Evolutionary conservation across 2,888 invertebrate genomes (phyloP), one percentile per base, ranked within the genome.

Genomic region (Mythimna albipuncta): DNA sequence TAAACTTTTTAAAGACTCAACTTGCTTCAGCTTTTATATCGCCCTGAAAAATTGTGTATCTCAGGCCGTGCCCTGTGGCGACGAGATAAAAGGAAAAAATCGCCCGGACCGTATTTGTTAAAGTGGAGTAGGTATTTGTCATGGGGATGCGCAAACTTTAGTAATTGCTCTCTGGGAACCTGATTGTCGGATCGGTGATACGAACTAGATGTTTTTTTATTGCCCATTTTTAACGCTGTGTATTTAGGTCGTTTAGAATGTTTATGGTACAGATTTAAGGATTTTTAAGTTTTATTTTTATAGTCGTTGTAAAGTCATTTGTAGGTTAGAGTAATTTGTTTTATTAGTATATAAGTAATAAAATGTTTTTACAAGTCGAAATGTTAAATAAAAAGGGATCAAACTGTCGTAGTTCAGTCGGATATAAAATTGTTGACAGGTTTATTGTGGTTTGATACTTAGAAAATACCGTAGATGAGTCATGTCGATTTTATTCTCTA

Each of bases 1-100:
- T 96, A 95, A 95, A 96, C 95, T 96, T 96, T 86, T 96, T 95
- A 96, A 96, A 95, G 95, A 96, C 95, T 95, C 93, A 92, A 94
- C 91, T 94, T 92, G 90, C 89, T 89, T 87, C 88, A 88, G 88
- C 89, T 90, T 89, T 89, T 93, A 95, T 95, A 95, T 95, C 95
- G 92, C 89, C 88, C 91, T 95, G 95, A 96, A 96, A 96, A 95
- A 96, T 95, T 95, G 95, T 96, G 93, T 96, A 95, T 94, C 95
- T 92, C 79, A 64, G 79, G 88, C 88, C 81, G 85, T 86, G 91
- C 93, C 95, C 95, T 94, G 95, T 80, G 94, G 96, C 93, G 87
- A 64, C 69, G 90, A 88, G 96, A 96, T 96, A 96, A 94, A 91
- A 89, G 88, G 91, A 92, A 94, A 94, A 95, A 95, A 94, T 92